These are phyloP conservation scores for Squalus acanthias DNA, from an alignment of 2,797 vertebrate genomes.

Conservation along the genomic window DNA sequence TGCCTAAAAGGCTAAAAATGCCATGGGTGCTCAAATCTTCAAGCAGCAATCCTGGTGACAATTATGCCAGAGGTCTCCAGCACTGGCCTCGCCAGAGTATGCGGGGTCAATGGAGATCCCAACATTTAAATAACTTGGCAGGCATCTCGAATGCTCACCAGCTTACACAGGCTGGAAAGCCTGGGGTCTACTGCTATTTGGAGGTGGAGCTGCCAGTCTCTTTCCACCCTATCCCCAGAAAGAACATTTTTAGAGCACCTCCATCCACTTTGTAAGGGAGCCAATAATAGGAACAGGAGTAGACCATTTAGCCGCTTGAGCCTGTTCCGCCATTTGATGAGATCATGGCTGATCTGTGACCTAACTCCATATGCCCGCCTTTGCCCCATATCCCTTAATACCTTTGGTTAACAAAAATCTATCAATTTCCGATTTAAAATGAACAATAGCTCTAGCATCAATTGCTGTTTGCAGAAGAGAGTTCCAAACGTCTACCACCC, in stretches of 20 bases:
- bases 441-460: too few relatives aligned
- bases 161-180: neutral
- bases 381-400: too few relatives aligned
- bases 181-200: neutral
- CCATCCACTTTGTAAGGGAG: neutral
- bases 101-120: neutral
- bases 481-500: too few relatives aligned
- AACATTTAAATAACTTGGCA: neutral
- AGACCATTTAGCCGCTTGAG: too few relatives aligned
- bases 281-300: too few relatives aligned
- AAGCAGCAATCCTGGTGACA: neutral
- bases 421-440: too few relatives aligned
- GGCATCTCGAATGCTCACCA: neutral
- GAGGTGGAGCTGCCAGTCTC: neutral
- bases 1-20: neutral
- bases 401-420: too few relatives aligned
- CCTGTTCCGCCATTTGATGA: too few relatives aligned
- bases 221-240: neutral
- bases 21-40: neutral
- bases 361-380: too few relatives aligned
- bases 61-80: neutral
- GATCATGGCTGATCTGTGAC: too few relatives aligned
- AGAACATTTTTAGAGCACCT: neutral
- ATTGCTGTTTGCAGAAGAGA: too few relatives aligned
- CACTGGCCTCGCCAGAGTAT: neutral